Evolutionary conservation across 2,797 vertebrate genomes (phyloP), one percentile per base, ranked within the genome.

Genomic region (Paratrypauchen microcephalus): DNA sequence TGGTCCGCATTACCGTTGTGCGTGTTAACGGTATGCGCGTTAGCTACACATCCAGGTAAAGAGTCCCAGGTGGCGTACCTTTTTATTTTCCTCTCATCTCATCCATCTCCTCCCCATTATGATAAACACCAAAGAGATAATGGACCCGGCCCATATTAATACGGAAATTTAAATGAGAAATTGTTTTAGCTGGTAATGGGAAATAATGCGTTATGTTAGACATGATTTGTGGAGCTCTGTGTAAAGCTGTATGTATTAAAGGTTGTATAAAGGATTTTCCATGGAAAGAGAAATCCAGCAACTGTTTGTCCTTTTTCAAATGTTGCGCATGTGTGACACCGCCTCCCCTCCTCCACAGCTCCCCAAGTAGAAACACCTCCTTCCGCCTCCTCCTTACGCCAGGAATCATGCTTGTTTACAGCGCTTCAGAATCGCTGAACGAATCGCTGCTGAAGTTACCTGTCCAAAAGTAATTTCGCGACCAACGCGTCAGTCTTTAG

Each of bases 61-160:
- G 12, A 6, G 6, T 30, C 60, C 36, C 50, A 7, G 6, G 60
- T 57, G 52, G 19, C 9, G n/a, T 13, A 13, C 12, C 39, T 57
- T 65, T 65, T 64, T 32, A 41, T 47, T 32, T 48, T 56, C 47
- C 19, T 57, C 32, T 18, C 62, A 63, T 47, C 59, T 26, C 24
- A 56, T 67, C 61, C 36, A 58, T 57, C 41, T 63, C 47, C 47
- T 71, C 39, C 39, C 41, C 11, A 28, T 64, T 48, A 64, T 64
- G 62, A 64, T 64, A 18, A 47, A 64, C 23, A 64, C 62, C 41
- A 64, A 64, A 16, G 39, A 48, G 41, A 47, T 64, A 64, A 64
- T 64, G 41, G 36, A 62, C 19, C 36, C 9, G 15, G 41, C 41
- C 48, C 41, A 28, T 24, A 47, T 64, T 48, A 47, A 64, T 26